These are phyloP conservation scores for Machimus atricapillus DNA, from an alignment of 2,888 invertebrate species.

Conservation along the genomic window DNA sequence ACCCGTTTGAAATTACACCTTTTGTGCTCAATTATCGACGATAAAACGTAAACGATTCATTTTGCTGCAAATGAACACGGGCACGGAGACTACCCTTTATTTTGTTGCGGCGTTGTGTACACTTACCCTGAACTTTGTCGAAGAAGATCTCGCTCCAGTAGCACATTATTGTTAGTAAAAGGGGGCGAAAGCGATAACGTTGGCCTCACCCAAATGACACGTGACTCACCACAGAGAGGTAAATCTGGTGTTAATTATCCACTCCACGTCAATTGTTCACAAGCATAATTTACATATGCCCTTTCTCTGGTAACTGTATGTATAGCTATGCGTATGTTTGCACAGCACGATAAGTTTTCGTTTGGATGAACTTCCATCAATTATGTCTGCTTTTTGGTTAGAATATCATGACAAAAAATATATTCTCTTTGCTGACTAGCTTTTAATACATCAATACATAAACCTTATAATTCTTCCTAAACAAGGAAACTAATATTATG, in stretches of 20 bases:
- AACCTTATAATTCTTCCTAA: no score
- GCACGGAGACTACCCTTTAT: slow-evolving; percentile 11
- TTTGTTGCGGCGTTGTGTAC: background rate
- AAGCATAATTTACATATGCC: slow-evolving; percentile 22
- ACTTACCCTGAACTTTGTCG: slow-evolving; percentile 1
- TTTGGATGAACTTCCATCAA: background rate
- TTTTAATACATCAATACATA: background rate
- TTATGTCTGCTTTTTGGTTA: background rate
- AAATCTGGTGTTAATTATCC: slow-evolving; percentile 31
- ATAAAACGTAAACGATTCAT: slow-evolving; percentile 10
- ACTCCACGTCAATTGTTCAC: slow-evolving; percentile 27
- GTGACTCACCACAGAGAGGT: slow-evolving; percentile 27
- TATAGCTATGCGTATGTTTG: background rate
- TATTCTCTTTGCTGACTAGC: background rate
- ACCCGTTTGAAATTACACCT: slow-evolving; percentile 20
- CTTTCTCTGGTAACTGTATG: background rate
- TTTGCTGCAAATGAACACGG: background rate
- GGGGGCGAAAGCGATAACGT: background rate
- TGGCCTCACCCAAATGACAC: background rate
- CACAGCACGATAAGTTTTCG: background rate
- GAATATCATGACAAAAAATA: background rate
- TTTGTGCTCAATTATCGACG: slow-evolving; percentile 24
- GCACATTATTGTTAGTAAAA: background rate
- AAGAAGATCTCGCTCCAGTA: background rate
- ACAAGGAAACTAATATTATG: no score